Base-by-base conservation (phyloP, 2,888 invertebrate genomes). In the Craniophora ligustri region DNA sequence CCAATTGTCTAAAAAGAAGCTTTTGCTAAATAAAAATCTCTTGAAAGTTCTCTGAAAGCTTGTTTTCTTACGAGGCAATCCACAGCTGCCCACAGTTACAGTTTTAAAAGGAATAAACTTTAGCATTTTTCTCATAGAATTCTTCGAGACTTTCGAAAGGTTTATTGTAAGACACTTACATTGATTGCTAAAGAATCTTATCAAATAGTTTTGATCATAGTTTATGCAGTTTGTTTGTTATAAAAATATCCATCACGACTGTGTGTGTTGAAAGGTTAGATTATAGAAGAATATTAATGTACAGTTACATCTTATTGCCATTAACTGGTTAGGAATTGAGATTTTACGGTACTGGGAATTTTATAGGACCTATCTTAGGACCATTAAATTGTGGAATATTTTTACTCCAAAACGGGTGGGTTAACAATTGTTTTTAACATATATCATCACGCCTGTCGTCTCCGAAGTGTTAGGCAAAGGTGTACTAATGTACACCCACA, bases 61-160 rank as follows among this genome's bases (percentile, higher is more conserved):
- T 18, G 26, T 34, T 40, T 49, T n/a, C 41, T n/a, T 21, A n/a
- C n/a, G 10, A 54, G 14, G 35, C 42, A 61, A 31, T 28, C n/a
- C n/a, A n/a, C n/a, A n/a, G 3, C 26, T 26, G 5, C 40, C n/a
- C n/a, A n/a, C n/a, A n/a, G n/a, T n/a, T 41, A 53, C 23, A 60
- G 38, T 26, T 60, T 32, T 26, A 34, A 30, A 42, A 2, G 6
- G 39, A 60, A 42, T 46, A 46, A 34, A 31, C 30, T 53, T 30
- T 15, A 5, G 38, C 15, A 40, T 44, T 26, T 31, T n/a, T 26
- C 26, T 18, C 39, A 46, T 30, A 30, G 38, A 48, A 51, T 26
- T 35, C 40, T 14, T 16, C n/a, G n/a, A 49, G 16, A 45, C 51
- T 30, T 13, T 31, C 15, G 21, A 28, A 15, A 59, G 38, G 21